Percentiles rank a stretch among this genome's conserved stretches.
phyloP scores from a whole-genome alignment of 1,140 invertebrate species.

The Achroia grisella region DNA sequence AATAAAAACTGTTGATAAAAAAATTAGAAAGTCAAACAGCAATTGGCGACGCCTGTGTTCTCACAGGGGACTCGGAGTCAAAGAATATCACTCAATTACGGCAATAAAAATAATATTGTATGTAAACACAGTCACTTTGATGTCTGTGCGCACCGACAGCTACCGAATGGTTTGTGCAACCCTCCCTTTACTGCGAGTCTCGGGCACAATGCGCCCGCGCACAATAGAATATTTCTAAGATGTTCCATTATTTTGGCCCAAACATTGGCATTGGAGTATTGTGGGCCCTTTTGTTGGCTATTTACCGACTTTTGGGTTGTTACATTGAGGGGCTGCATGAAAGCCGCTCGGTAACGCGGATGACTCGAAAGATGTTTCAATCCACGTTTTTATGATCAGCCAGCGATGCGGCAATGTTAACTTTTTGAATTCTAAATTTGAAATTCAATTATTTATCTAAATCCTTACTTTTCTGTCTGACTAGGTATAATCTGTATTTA shows the following conservation, averaged over 20 bases:
- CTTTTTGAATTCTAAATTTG: constrained; percentile 20
- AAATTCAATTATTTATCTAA: neutral
- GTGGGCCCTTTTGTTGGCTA: constrained; percentile 52
- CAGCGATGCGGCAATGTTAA: constrained; percentile 41
- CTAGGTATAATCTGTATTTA: too few species aligned
- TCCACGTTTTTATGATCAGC: constrained; percentile 29
- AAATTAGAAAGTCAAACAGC: constrained; percentile 48
- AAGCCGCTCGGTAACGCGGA: constrained; percentile 14
- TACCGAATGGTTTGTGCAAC: constrained; percentile 63
- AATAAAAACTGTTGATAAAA: constrained; percentile 11
- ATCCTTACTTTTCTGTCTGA: too few species aligned
- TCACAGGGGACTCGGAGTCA: constrained; percentile 23
- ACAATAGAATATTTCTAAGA: constrained; percentile 54
- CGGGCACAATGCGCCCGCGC: constrained; percentile 41
- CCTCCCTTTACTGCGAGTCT: constrained; percentile 11
- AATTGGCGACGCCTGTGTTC: constrained; percentile 31
- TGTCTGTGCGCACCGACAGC: constrained; percentile 26
- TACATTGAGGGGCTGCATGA: constrained; percentile 39
- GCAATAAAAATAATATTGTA: constrained; percentile 68
- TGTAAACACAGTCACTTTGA: constrained; percentile 54
- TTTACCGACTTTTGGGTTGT: constrained; percentile 65
- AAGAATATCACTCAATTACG: constrained; percentile 52
- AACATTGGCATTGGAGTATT: constrained; percentile 66
- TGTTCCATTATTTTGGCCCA: constrained; percentile 56
- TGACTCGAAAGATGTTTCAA: constrained; percentile 20